Evolutionary conservation across 2,113 vertebrate genomes (phyloP).

Genomic region (Scalopus aquaticus): DNA sequence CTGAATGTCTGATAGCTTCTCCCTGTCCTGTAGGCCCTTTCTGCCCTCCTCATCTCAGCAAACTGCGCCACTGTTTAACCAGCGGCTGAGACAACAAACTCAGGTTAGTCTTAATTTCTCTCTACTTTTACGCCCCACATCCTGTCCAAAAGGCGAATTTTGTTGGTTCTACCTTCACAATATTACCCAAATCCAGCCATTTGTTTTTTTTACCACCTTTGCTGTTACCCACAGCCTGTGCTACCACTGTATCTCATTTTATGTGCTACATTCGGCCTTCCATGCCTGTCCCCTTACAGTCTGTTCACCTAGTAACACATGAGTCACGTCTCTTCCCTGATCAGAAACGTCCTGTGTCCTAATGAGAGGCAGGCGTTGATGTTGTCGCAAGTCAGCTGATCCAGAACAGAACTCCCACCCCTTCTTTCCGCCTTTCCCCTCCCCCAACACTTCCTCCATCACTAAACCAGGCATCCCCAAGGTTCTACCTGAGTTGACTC

Average conservation of each 20-base stretch:
- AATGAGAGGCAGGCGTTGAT: not conserved
- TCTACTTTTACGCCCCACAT: not conserved
- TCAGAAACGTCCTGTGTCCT: not conserved
- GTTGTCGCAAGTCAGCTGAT: not conserved
- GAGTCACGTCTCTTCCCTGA: not conserved
- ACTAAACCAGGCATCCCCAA: not conserved
- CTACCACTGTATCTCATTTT: not conserved
- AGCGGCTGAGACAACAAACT: not conserved
- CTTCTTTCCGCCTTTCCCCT: not conserved
- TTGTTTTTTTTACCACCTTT: not conserved
- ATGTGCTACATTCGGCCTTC: not conserved
- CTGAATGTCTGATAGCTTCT: not conserved
- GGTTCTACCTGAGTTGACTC: not conserved
- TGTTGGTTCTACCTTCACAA: not conserved
- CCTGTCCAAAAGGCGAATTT: not conserved
- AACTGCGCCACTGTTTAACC: not conserved
- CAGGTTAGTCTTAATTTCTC: not conserved
- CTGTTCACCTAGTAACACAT: not conserved
- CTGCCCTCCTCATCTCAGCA: not conserved
- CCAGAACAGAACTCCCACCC: not conserved
- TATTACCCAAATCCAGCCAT: not conserved
- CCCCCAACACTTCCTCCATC: fast-evolving
- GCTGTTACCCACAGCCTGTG: not conserved
- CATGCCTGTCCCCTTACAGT: not conserved
- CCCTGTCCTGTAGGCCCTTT: no score